Conservation (phyloP, 2,797 vertebrate species). For the Sciurus vulgaris region DNA sequence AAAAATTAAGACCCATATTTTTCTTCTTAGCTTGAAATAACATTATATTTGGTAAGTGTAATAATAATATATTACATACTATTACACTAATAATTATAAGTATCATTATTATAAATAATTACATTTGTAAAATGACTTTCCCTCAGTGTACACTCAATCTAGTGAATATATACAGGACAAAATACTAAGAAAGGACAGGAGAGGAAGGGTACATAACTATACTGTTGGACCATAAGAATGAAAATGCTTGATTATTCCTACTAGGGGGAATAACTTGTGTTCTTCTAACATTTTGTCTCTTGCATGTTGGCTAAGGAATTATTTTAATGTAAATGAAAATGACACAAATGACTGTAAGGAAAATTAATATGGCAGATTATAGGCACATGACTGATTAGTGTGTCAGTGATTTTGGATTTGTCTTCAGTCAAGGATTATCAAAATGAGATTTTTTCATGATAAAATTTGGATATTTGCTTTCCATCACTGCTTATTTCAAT, state of each 20-base stretch:
- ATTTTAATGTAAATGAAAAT: constrained; percentile 24
- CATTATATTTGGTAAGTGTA: background rate
- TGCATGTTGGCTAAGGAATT: background rate
- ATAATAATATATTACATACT: background rate
- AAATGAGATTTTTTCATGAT: background rate
- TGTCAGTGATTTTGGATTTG: background rate
- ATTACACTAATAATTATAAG: background rate
- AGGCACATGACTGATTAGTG: background rate
- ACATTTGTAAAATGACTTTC: background rate
- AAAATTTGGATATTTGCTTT: background rate
- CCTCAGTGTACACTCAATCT: background rate
- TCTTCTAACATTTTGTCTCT: background rate
- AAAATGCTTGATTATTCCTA: background rate
- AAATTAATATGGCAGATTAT: background rate
- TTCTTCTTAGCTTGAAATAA: background rate
- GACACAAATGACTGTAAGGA: background rate
- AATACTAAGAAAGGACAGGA: background rate
- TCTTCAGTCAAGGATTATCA: background rate
- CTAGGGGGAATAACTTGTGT: background rate
- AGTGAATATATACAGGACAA: background rate
- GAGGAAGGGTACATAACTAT: background rate
- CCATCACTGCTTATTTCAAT: background rate
- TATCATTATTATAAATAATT: background rate
- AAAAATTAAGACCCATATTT: background rate
- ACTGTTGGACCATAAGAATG: background rate